Evolutionary conservation across 2,888 invertebrate genomes (phyloP).

Genomic region (Philaethria dido): DNA sequence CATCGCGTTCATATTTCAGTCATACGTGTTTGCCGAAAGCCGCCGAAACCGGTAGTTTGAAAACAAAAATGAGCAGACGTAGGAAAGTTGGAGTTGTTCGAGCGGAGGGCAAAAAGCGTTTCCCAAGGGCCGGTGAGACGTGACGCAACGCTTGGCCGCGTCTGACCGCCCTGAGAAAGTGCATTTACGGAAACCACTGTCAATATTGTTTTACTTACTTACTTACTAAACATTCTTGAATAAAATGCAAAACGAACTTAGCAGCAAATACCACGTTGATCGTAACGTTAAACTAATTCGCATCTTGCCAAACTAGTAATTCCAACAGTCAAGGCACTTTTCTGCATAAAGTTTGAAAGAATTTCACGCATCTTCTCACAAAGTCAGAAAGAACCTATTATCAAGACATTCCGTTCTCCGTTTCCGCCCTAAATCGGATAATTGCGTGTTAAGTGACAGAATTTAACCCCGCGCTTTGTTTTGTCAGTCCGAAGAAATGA

Average conservation of each 20-base stretch:
- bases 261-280: background rate
- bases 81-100: slow-evolving; percentile 15
- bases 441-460: too few relatives aligned
- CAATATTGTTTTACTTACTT: background rate
- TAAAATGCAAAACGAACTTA: background rate
- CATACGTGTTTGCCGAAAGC: slow-evolving; percentile 7
- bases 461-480: too few relatives aligned
- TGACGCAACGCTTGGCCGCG: slow-evolving; percentile 46
- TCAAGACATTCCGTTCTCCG: too few relatives aligned
- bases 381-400: too few relatives aligned
- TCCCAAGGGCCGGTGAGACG: slow-evolving; percentile 50
- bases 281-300: background rate
- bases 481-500: too few relatives aligned
- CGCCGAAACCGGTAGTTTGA: slow-evolving; percentile 17
- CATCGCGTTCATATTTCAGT: background rate
- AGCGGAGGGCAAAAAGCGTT: slow-evolving; percentile 42
- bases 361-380: too few relatives aligned
- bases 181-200: slow-evolving; percentile 13
- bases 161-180: slow-evolving; percentile 51
- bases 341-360: too few relatives aligned
- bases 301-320: background rate
- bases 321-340: background rate
- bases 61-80: slow-evolving; percentile 11
- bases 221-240: background rate
- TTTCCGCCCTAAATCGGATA: too few relatives aligned